Evolutionary conservation across 2,888 invertebrate species (phyloP).

Genomic region (Scaptomyza tumidula): DNA sequence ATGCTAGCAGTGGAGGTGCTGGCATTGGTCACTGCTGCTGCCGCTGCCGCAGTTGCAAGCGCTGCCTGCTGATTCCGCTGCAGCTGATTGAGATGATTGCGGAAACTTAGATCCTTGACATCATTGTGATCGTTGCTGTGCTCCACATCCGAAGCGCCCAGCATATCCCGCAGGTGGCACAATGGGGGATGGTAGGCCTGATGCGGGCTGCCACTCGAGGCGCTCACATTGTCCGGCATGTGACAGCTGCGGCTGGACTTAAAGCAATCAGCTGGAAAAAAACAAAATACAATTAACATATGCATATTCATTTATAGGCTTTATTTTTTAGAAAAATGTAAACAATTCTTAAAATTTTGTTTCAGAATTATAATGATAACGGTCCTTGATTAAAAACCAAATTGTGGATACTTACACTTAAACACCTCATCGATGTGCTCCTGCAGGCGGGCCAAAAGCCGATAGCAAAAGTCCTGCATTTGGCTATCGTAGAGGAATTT

Average conservation of each 20-base stretch:
- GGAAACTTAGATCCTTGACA: constrained; percentile 84
- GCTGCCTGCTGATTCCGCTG: constrained; percentile 70
- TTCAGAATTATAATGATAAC: neutral
- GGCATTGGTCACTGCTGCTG: constrained; percentile 47
- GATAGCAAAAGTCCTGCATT: constrained; percentile 92
- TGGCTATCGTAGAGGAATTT: constrained; percentile 94
- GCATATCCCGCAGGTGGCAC: constrained; percentile 85
- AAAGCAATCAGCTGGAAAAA: constrained; percentile 80
- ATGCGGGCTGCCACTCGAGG: constrained; percentile 86
- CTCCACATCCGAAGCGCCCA: constrained; percentile 83
- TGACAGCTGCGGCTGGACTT: constrained; percentile 81
- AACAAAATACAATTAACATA: neutral
- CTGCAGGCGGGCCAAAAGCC: constrained; percentile 92
- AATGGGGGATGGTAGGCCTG: constrained; percentile 84
- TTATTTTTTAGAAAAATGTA: too few relatives aligned
- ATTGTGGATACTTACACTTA: constrained; percentile 85
- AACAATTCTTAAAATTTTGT: too few relatives aligned
- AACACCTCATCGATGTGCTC: constrained; percentile 90
- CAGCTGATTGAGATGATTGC: constrained; percentile 82
- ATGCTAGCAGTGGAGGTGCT: constrained; percentile 39
- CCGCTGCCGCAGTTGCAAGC: constrained; percentile 62
- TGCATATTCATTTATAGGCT: too few relatives aligned
- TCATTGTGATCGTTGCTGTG: constrained; percentile 84
- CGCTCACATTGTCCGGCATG: constrained; percentile 86
- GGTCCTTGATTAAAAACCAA: neutral